Conservation (phyloP, 2,113 vertebrate species). For the Forbesichthys agassizii region DNA sequence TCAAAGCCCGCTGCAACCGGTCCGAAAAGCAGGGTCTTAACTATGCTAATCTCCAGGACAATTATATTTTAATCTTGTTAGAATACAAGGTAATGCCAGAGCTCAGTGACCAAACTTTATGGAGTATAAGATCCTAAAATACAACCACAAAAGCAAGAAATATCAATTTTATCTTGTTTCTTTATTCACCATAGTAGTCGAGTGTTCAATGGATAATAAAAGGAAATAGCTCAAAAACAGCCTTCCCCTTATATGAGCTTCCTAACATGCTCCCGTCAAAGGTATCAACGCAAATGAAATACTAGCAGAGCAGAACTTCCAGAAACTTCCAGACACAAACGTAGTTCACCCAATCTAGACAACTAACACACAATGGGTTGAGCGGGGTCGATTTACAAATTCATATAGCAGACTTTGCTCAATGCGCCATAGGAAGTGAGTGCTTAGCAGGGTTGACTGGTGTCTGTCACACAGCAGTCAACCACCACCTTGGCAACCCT, state of each 20-base stretch:
- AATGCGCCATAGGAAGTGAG: slow-evolving; percentile 54
- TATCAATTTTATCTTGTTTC: not conserved
- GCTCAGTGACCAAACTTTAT: slow-evolving; percentile 92
- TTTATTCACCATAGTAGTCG: not conserved
- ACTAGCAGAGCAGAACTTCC: too few species aligned
- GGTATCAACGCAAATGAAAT: too few species aligned
- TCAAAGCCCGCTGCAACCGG: slow-evolving; percentile 91
- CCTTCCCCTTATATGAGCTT: too few species aligned
- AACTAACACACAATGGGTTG: too few species aligned
- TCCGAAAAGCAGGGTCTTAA: slow-evolving; percentile 88
- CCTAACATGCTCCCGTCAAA: too few species aligned
- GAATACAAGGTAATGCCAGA: slow-evolving; percentile 99
- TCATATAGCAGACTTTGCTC: not conserved
- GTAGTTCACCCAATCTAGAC: too few species aligned
- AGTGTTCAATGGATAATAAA: slow-evolving; percentile 5
- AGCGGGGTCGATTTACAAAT: not conserved
- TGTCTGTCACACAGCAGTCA: slow-evolving; percentile 47
- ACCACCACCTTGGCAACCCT: slow-evolving; percentile 64
- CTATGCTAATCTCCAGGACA: slow-evolving; percentile 99
- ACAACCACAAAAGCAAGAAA: slow-evolving; percentile 31
- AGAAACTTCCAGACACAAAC: too few species aligned
- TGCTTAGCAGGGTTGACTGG: slow-evolving; percentile 31
- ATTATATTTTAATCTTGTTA: slow-evolving; percentile 99
- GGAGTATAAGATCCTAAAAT: slow-evolving; percentile 71
- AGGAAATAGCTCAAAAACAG: too few species aligned